These are phyloP conservation scores for Rhabdomys pumilio DNA, from an alignment of 2,797 vertebrate genomes.

Conservation along the genomic window DNA sequence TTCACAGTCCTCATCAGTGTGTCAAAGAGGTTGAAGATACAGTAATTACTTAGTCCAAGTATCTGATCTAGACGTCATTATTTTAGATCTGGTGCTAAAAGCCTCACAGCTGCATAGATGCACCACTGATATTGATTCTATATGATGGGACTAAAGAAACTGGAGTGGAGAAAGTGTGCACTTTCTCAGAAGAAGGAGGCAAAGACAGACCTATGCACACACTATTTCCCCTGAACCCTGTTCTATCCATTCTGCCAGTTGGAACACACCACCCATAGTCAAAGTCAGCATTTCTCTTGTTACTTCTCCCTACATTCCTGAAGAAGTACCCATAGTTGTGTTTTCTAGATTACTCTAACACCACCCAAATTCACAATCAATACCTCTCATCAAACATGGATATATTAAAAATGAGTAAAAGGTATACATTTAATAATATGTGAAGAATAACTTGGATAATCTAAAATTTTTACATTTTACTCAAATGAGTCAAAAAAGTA, in stretches of 20 bases:
- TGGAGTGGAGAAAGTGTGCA: not conserved
- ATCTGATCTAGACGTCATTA: not conserved
- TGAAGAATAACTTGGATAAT: not conserved
- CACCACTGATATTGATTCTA: not conserved
- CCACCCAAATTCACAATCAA: not conserved
- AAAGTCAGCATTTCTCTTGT: not conserved
- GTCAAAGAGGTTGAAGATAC: not conserved
- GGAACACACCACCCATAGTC: not conserved
- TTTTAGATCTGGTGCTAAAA: not conserved
- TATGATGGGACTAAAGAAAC: not conserved
- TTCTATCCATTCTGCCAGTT: not conserved
- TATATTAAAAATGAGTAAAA: not conserved
- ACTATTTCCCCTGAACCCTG: not conserved
- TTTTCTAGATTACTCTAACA: not conserved
- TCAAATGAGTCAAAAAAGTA: not conserved
- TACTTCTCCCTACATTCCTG: not conserved
- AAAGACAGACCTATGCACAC: not conserved
- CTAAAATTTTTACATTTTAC: not conserved
- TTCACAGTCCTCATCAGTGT: no score
- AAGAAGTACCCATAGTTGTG: not conserved
- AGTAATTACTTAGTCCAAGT: not conserved
- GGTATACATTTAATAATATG: not conserved
- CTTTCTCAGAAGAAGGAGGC: not conserved
- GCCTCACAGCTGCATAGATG: not conserved
- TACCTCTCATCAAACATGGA: not conserved